Percentiles rank a stretch among this genome's conserved stretches.
Conservation (phyloP, 2,113 vertebrate species). For the Hippocampus mohnikei region DNA sequence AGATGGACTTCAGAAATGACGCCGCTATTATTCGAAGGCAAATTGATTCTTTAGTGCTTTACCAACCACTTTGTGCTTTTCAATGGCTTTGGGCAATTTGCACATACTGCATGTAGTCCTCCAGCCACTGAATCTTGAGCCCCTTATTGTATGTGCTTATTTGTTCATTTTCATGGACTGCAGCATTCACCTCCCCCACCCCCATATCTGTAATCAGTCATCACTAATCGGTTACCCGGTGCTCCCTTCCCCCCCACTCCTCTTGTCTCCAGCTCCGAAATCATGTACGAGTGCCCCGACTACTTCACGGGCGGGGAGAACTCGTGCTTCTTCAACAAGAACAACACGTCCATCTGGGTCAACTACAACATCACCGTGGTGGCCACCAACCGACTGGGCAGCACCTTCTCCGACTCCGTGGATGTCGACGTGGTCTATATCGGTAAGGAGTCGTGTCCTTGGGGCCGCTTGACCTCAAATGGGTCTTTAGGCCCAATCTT, state of each 20-base stretch:
- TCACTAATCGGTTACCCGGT: not conserved
- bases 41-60: not conserved
- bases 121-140: not conserved
- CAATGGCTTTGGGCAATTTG: not conserved
- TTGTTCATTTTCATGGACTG: not conserved
- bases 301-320: constrained; percentile 83
- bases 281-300: constrained; percentile 82
- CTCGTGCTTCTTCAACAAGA: constrained; percentile 91
- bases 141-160: not conserved
- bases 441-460: constrained; percentile 70
- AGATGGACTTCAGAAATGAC: too few relatives aligned
- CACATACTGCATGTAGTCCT: not conserved
- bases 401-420: constrained; percentile 74
- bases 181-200: not conserved
- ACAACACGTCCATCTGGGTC: constrained; percentile 82
- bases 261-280: constrained; percentile 59
- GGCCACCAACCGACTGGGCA: constrained; percentile 82
- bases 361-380: constrained; percentile 84
- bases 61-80: not conserved
- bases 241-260: not conserved
- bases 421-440: constrained; percentile 84
- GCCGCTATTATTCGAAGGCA: too few relatives aligned
- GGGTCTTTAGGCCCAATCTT: too few relatives aligned
- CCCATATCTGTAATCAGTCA: not conserved
- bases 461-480: too few relatives aligned